Base-by-base conservation (phyloP, 1,140 invertebrate genomes). In the Meteorus sp. region DNA sequence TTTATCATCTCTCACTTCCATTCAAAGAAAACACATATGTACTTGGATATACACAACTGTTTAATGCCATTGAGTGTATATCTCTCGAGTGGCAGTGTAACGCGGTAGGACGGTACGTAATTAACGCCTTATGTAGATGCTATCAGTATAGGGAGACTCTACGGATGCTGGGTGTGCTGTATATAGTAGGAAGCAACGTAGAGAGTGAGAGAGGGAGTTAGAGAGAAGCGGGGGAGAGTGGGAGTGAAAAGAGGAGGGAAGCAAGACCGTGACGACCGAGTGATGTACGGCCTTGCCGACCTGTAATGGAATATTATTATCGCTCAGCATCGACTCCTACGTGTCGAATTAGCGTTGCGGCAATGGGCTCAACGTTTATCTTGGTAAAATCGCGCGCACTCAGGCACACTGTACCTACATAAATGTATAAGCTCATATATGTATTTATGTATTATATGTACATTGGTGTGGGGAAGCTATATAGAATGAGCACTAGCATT, bases 261-360 rank as follows among this genome's bases (percentile, higher is more conserved):
- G 70, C 69, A 70, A 66, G 67, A 68, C 68, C 75, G 72, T 76
- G 76, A 77, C 72, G 77, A 77, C 64, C 67, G 54, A n/a, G 65
- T 74, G 75, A 78, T 77, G 75, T 73, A 76, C 74, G 72, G 64
- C 70, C 66, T 64, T 70, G 68, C 35, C 22, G 51, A 11, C 23
- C 45, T 29, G 43, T 64, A 64, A 79, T 79, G 76, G 75, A 78
- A 78, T 79, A 79, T 79, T 78, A 79, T 79, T 79, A 79, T 78
- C 77, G 74, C 71, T 73, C 72, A 68, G 72, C 70, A 77, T 77
- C 73, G 65, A 73, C 70, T 74, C 70, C 73, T 71, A 67, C 66
- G 69, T 69, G 69, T 73, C 72, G 70, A 76, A 73, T 73, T 74
- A 72, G 69, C 68, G 61, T 43, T 9, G n/a, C 33, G 41, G 35